A percentile compares a stretch with the other conserved stretches of the same genome.
phyloP scores from a whole-genome alignment of 2,113 vertebrate genomes.

The Mobula hypostoma region DNA sequence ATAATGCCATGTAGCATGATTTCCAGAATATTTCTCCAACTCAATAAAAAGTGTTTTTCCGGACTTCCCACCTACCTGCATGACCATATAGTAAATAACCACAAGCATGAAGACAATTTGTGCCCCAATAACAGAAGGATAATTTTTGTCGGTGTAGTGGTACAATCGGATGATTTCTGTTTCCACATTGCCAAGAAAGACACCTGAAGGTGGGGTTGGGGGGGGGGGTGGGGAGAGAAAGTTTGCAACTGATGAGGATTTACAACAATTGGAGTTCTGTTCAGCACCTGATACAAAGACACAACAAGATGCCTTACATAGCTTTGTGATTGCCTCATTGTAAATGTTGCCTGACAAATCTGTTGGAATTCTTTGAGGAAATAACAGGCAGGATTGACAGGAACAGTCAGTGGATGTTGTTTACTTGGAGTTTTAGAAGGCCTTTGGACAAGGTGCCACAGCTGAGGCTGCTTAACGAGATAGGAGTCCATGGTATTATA shows the following conservation, averaged over 20 bases:
- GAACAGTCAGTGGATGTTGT: no score
- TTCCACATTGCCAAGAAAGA: slow-evolving; percentile 40
- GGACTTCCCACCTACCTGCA: slow-evolving; percentile 45
- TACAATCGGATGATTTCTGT: slow-evolving; percentile 44
- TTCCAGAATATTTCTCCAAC: background rate
- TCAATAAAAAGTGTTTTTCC: background rate
- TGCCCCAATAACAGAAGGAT: slow-evolving; percentile 17
- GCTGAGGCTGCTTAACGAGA: no score
- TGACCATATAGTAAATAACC: slow-evolving; percentile 44
- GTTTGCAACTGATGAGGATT: slow-evolving; percentile 31
- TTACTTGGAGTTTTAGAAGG: no score
- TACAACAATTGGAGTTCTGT: background rate
- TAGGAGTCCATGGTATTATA: no score
- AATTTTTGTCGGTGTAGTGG: slow-evolving; percentile 14
- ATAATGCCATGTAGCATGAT: no score
- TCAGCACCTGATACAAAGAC: no score
- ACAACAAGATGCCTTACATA: no score
- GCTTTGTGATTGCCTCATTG: no score
- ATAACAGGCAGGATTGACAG: no score
- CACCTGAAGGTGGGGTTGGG: slow-evolving; percentile 39
- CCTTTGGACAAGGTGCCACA: no score
- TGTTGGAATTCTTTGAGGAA: no score
- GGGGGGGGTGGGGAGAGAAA: background rate
- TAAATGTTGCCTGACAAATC: no score
- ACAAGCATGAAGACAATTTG: slow-evolving; percentile 43